Base-by-base conservation (phyloP, 2,888 invertebrate species). In the Plagodis pulveraria region DNA sequence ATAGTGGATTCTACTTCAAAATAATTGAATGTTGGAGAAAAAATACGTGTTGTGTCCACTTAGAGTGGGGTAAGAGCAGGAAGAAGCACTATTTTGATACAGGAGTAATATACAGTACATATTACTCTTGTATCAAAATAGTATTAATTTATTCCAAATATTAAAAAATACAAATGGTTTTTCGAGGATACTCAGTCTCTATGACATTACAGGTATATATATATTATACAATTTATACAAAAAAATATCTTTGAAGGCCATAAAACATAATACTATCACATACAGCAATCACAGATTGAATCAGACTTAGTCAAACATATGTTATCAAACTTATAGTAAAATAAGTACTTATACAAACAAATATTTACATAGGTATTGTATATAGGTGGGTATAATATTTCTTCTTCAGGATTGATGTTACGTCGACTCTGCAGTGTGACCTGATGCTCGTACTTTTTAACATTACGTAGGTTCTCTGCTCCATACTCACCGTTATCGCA, bases 401-500 rank as follows among this genome's bases (percentile, higher is more conserved):
- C 8, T 36, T 36, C 8, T 33, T 42, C 42, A 9, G 42, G 34
- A 33, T 50, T 42, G 42, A 34, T 11, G 50, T 11, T n/a, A 32
- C 22, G 42, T 50, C 10, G 11, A 6, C 51, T 12, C 44, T 8
- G 38, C 52, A 22, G 51, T 2, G n/a, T 44, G 22, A 22, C n/a
- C n/a, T 5, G 52, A n/a, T 7, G 44, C 45, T 52, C 52, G 44
- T 9, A 4, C 32, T 11, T 12, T 52, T 32, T 38, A 52, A 11
- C 5, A 40, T 36, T 10, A 8, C 22, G 44, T 9, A 6, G 45
- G 22, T 47, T 52, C 41, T 47, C 35, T 41, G 47, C 38, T 54
- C 50, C 58, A 45, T 52, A 52, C 52, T 52, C 52, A 45, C 52
- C 52, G 52, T 45, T 51, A 0, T 36, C 38, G 22, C 32, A 45